phyloP scores from a whole-genome alignment of 2,888 invertebrate genomes.

The Onthophagus sagittarius region DNA sequence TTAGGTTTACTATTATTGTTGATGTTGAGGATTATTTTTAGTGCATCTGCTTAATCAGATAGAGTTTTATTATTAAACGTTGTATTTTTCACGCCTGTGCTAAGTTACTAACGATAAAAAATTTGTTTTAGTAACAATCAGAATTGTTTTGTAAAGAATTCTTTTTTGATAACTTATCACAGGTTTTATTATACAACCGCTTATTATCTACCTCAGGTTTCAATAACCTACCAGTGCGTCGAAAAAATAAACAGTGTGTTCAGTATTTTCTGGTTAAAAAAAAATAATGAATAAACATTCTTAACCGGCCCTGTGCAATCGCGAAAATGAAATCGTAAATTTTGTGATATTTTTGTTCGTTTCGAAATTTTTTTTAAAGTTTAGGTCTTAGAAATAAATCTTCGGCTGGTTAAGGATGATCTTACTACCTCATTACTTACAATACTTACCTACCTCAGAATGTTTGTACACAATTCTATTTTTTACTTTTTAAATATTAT shows the following conservation, averaged over 20 bases:
- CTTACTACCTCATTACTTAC: conserved; percentile 6
- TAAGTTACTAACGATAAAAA: too few relatives aligned
- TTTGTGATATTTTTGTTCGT: conserved; percentile 14
- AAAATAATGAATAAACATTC: not conserved
- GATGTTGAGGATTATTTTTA: not conserved
- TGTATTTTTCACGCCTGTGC: too few relatives aligned
- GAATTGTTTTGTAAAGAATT: not conserved
- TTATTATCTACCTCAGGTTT: conserved; percentile 23
- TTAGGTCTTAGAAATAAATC: not conserved
- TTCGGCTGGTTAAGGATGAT: not conserved
- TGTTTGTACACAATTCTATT: too few relatives aligned
- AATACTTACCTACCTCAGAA: too few relatives aligned
- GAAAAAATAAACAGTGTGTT: conserved; percentile 16
- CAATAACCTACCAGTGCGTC: conserved; percentile 3
- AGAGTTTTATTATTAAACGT: too few relatives aligned
- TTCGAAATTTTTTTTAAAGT: conserved; percentile 3
- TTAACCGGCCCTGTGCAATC: conserved; percentile 12
- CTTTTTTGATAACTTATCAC: not conserved
- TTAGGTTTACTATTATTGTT: not conserved
- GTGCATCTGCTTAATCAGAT: not conserved
- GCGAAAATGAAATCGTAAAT: not conserved
- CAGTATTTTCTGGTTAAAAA: conserved; percentile 20
- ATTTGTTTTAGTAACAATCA: not conserved
- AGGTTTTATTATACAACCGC: not conserved
- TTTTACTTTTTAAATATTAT: too few relatives aligned